Evolutionary conservation across 2,113 vertebrate genomes (phyloP), one percentile per base, ranked within the genome.

Genomic region (Procavia capensis): DNA sequence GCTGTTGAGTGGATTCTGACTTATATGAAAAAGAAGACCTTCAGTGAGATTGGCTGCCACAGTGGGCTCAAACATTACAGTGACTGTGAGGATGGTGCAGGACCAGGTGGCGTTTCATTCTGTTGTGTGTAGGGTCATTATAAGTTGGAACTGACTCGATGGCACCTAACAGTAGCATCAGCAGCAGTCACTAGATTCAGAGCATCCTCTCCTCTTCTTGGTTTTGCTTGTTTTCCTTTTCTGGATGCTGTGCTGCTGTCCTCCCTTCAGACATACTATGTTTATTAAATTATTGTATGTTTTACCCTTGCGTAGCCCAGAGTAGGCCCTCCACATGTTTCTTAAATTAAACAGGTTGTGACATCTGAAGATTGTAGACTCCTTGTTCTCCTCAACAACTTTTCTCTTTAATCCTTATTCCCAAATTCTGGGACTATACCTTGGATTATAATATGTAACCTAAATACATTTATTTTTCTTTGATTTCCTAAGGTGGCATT

Each of bases 391-490:
- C 63, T 81, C 29, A 76, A 5, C 83, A 93, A 9, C 45, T 84
- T 93, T 90, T 93, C 43, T 80, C 91, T 94, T 85, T 81, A 93
- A 88, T 66, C 10, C 4, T 64, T 91, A 16, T 88, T 94, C 22
- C 47, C 29, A 84, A 59, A 45, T 89, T 87, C 24, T 91, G 47
- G 3, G 68, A 10, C 31, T 75, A 25, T 74, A 79, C 54, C 78
- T 88, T 43, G 81, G 39, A 61, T 75, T 75, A 41, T 24, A 90
- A 17, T 79, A 76, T 72, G 22, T 94, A 88, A 64, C 90, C 87
- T 76, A 31, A 80, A 81, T 88, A n/a, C 3, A 70, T 91, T 95
- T 90, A n/a, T 81, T 96, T 88, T 91, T 70, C 63, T 63, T 94
- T 92, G 17, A 79, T 66, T 84, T 75, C 45, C 29, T 93, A 8